phyloP scores from a whole-genome alignment of 2,888 invertebrate genomes.

The Marasmarcha lunaedactyla region DNA sequence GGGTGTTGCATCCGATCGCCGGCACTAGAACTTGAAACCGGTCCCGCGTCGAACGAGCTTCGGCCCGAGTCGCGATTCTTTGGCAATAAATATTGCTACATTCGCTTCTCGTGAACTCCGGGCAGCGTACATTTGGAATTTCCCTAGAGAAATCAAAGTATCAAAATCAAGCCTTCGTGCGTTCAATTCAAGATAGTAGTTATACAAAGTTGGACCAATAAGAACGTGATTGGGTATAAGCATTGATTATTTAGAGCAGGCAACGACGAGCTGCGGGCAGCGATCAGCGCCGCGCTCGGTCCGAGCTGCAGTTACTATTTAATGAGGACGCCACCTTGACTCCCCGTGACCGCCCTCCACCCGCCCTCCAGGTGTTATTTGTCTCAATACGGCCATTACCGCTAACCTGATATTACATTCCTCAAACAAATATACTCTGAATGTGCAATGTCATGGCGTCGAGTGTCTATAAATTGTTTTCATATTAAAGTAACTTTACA shows the following conservation, averaged over 20 bases:
- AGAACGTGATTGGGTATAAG: no score
- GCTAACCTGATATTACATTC: not conserved
- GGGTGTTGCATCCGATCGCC: not conserved
- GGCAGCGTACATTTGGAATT: not conserved
- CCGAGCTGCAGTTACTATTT: conserved; percentile 29
- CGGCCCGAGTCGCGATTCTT: not conserved
- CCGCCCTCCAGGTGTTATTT: conserved; percentile 13
- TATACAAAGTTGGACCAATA: no score
- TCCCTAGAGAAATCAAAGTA: not conserved
- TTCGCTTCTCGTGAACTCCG: not conserved
- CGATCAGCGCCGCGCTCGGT: no score
- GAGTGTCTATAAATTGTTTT: no score
- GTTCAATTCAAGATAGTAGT: not conserved
- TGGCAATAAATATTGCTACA: not conserved
- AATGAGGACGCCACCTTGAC: conserved; percentile 31
- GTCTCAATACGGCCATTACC: not conserved
- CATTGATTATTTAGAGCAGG: no score
- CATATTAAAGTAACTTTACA: no score
- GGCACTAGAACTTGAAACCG: not conserved
- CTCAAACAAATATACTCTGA: no score
- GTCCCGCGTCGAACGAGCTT: not conserved
- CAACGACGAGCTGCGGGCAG: no score
- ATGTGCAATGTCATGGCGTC: no score
- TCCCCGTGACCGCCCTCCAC: conserved; percentile 28
- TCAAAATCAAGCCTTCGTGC: not conserved